Base-by-base conservation (phyloP, 2,113 vertebrate genomes). In the Phoenicopterus ruber region DNA sequence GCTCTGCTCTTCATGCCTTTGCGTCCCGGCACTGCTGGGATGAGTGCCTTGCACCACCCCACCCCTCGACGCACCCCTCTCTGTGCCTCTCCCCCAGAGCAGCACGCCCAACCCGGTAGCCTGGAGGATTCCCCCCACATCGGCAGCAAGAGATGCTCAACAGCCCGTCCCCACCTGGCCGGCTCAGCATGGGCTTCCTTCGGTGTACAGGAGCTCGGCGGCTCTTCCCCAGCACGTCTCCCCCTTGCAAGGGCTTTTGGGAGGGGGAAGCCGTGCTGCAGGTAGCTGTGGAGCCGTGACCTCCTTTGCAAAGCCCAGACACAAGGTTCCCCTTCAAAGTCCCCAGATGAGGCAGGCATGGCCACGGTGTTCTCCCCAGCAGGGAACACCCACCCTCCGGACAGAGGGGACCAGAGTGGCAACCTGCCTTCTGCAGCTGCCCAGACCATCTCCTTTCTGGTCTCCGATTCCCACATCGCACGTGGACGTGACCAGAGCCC, bases 271-370 rank as follows among this genome's bases (percentile, higher is more conserved):
- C 38, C 40, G 26, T 67, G 49, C 63, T 58, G 40, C 20, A 26
- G 69, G 54, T 10, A 26, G 28, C 61, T 67, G 70, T 11, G 29
- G 86, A 67, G 70, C 42, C 4, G 0, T 7, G 18, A 55, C 10
- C 47, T 54, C 47, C 42, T 76, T n/a, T 20, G 11, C 50, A 78
- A 46, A 67, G 29, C n/a, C 38, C 49, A n/a, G 32, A 40, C 44
- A 54, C 32, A 24, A 49, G 4, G 36, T 36, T 2, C 7, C 8
- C 19, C 9, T 42, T 57, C 72, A 42, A 1, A 1, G 31, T 17
- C 47, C 42, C 32, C 32, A 42, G 0, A 31, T 5, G 9, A 71
- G 32, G 28, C 1, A 4, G 36, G 16, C 50, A n/a, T 1, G 3
- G 15, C 13, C 62, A 12, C 13, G 13, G 25, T 0, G 0, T 57